Base-by-base conservation (phyloP, 2,888 invertebrate genomes). In the Hyles lineata region DNA sequence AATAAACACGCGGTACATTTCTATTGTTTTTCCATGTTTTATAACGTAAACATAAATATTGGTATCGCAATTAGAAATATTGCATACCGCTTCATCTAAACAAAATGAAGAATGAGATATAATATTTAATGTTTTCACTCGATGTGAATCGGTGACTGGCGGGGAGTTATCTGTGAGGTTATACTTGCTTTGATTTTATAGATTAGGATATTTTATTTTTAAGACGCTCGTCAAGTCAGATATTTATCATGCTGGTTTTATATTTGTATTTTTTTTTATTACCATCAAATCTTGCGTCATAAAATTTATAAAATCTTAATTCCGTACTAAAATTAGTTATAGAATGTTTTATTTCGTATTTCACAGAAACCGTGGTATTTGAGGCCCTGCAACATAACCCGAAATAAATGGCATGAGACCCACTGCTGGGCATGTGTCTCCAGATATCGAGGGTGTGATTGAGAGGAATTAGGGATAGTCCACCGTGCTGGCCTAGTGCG, bases 11-110 rank as follows among this genome's bases (percentile, higher is more conserved):
- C 55, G 23, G 29, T 19, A 58, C 32, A 55, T 55, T 71, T 71
- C 32, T 58, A 25, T 67, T 69, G 72, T 74, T 71, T 75, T 74
- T 72, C 73, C 74, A 70, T 52, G 74, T 67, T 60, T 72, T 67
- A 74, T 69, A 70, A 75, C 74, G 74, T 73, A 75, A 75, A 76
- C 75, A 75, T 73, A 62, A 69, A 58, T 35, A 67, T 76, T 67
- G 52, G 62, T 43, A 21, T 59, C 32, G 35, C 63, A 29, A 73
- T 74, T 75, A 76, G 74, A 76, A 75, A 75, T 74, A 67, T 67
- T 73, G 50, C 78, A 78, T 78, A 75, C 78, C 78, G 32, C 61
- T 43, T 9, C 29, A 70, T 75, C 77, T 75, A 78, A 78, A 78
- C 78, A 78, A 78, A 72, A 52, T 67, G 70, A 71, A 74, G 73